Percentiles rank a stretch among this genome's conserved stretches.
Conservation (phyloP, 1,140 invertebrate genomes). For the Doryteuthis pealeii region DNA sequence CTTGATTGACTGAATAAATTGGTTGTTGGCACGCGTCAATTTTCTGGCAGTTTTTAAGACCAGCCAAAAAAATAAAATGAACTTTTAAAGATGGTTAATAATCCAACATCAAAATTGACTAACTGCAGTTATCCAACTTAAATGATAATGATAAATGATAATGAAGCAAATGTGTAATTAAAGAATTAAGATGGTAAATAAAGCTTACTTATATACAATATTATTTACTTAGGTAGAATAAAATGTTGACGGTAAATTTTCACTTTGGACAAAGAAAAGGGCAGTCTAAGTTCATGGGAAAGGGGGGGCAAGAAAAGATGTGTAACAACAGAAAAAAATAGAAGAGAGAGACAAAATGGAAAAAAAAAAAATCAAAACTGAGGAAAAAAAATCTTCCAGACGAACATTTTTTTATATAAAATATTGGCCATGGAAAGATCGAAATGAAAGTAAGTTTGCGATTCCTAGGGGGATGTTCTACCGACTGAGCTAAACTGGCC, state of each 20-base stretch:
- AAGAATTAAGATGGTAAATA: neutral
- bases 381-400: neutral
- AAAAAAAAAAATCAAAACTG: too few species aligned
- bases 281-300: neutral
- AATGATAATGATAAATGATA: neutral
- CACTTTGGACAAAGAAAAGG: neutral
- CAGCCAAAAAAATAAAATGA: too few species aligned
- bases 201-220: neutral
- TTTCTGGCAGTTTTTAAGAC: too few species aligned
- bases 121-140: too few species aligned
- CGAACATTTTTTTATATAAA: neutral
- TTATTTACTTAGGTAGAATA: neutral
- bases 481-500: too few species aligned
- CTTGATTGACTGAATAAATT: too few species aligned
- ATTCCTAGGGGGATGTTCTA: too few species aligned
- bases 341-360: neutral
- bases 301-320: neutral
- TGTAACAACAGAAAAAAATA: neutral
- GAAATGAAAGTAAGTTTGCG: neutral
- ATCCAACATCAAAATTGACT: too few species aligned
- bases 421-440: neutral
- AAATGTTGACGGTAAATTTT: neutral
- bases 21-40: too few species aligned
- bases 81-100: too few species aligned
- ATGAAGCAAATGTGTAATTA: neutral